Percentiles rank a stretch among this genome's conserved stretches.
Conservation (phyloP, 2,888 invertebrate genomes). For the Ptilodon capucinus region DNA sequence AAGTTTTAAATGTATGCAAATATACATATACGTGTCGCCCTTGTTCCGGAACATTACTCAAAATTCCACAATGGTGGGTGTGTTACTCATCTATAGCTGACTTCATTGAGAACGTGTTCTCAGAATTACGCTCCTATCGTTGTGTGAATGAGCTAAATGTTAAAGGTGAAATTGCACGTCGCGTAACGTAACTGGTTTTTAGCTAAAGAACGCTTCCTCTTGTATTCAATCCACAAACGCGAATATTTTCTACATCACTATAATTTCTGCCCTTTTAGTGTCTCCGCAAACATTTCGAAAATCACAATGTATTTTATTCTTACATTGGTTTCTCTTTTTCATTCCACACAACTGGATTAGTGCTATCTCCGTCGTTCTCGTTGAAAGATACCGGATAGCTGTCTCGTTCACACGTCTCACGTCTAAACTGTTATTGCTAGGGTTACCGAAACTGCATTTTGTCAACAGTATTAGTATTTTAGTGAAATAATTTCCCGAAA, state of each 20-base stretch:
- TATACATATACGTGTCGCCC: not conserved
- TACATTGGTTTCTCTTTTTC: slow-evolving; percentile 40
- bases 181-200: not conserved
- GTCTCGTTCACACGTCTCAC: slow-evolving; percentile 34
- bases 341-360: slow-evolving; percentile 35
- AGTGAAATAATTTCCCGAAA: too few species aligned
- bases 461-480: not conserved
- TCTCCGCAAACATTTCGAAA: slow-evolving; percentile 16
- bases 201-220: not conserved
- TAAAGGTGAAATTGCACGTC: slow-evolving; percentile 11
- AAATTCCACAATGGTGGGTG: not conserved
- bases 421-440: slow-evolving; percentile 33
- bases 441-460: slow-evolving; percentile 14
- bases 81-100: slow-evolving; percentile 18
- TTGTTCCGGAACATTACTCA: slow-evolving; percentile 12
- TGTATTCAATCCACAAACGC: not conserved
- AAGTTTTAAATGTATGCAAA: not conserved
- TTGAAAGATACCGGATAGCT: slow-evolving; percentile 18
- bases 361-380: slow-evolving; percentile 35
- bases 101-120: slow-evolving; percentile 25
- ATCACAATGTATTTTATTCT: slow-evolving; percentile 33
- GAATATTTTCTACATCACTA: not conserved
- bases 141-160: slow-evolving; percentile 23
- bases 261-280: not conserved
- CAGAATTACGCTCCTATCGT: slow-evolving; percentile 27